Evolutionary conservation across 1,140 invertebrate genomes (phyloP), one percentile per base, ranked within the genome.

Genomic region (Plodia interpunctella): DNA sequence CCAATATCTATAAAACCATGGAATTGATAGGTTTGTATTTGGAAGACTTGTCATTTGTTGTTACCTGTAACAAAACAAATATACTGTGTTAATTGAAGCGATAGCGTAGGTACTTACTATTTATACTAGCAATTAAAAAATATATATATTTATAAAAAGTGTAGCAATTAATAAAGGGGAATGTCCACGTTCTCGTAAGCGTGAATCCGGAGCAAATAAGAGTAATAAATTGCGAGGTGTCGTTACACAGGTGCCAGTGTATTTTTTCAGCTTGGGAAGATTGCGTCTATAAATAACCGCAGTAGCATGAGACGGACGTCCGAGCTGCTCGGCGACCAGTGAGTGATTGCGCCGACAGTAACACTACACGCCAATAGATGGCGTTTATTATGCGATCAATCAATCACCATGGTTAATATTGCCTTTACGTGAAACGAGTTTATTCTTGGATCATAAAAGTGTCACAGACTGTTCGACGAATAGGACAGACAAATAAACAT

Each of bases 241-340:
- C 49, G 62, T 66, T 63, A 66, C 68, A 73, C 68, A 76, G 69
- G 68, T 75, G 71, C 59, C 63, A 63, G 65, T 59, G 63, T 64
- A 60, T 74, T 76, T 76, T 74, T 65, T 59, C 59, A 44, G 60
- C 67, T 66, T 65, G 63, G 67, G 65, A 79, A 82, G 72, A 87
- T 85, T 85, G 78, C 69, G 61, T 60, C 83, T 66, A 88, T 88
- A 88, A 87, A 88, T 86, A 81, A 83, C 77, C 57, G 62, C 58
- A 71, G 57, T 65, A 66, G 72, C 72, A 71, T 73, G 70, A 68
- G 68, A 74, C 58, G 62, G 66, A 78, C 63, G 78, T 78, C 76
- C 72, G 67, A 65, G 70, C 70, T 55, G 57, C 63, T 70, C 68
- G 68, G 63, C 57, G 54, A 65, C 61, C 57, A 52, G 73, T 81